Evolutionary conservation across 2,888 invertebrate genomes (phyloP).

Genomic region (Chrysolina oricalcia): DNA sequence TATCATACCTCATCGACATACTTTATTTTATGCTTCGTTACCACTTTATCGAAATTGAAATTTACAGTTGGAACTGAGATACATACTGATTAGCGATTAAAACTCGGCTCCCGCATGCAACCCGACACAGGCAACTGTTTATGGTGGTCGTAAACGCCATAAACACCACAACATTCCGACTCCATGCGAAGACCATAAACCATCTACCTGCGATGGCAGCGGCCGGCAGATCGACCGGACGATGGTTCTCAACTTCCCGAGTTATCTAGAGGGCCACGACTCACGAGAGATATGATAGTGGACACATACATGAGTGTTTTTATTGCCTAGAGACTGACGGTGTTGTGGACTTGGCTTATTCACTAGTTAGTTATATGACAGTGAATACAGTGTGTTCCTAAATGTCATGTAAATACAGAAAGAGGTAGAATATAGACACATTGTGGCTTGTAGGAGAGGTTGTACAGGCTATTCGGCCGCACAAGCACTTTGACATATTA

Average conservation of each 20-base stretch:
- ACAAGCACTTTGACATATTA: too few relatives aligned
- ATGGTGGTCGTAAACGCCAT: slow-evolving; percentile 69
- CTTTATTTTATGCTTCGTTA: slow-evolving; percentile 21
- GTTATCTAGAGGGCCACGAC: neutral
- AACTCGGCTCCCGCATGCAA: slow-evolving; percentile 67
- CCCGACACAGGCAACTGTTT: slow-evolving; percentile 63
- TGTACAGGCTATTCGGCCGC: too few relatives aligned
- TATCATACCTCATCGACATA: neutral
- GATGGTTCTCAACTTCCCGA: neutral
- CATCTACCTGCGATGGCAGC: slow-evolving; percentile 20
- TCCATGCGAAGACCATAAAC: slow-evolving; percentile 44
- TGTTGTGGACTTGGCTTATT: neutral
- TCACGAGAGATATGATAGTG: neutral
- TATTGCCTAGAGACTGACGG: neutral
- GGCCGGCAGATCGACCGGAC: neutral
- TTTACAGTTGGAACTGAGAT: slow-evolving; percentile 64
- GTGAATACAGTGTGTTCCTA: too few relatives aligned
- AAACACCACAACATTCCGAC: slow-evolving; percentile 68
- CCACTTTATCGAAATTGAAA: slow-evolving; percentile 42
- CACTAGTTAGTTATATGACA: neutral
- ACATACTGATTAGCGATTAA: slow-evolving; percentile 67
- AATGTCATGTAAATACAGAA: too few relatives aligned
- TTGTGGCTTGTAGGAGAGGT: too few relatives aligned
- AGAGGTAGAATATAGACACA: too few relatives aligned
- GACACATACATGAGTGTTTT: neutral